A percentile compares a stretch with the other conserved stretches of the same genome.
These are phyloP conservation scores for Naso thynnoides DNA, from an alignment of 2,797 vertebrate genomes.

Conservation along the genomic window DNA sequence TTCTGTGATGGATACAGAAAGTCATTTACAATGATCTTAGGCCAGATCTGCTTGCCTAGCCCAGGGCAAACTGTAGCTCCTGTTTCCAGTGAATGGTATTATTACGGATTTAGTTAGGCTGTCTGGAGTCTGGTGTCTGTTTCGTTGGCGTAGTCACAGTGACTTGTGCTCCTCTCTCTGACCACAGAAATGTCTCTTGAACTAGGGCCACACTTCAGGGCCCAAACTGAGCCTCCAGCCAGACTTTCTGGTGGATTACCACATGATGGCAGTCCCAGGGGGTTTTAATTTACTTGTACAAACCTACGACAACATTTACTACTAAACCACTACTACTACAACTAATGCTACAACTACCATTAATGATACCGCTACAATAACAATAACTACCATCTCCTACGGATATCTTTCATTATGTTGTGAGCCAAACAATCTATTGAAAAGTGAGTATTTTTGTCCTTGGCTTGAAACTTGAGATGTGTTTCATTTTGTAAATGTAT, in stretches of 20 bases:
- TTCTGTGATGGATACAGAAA: conserved; percentile 18
- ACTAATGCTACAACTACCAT: not conserved
- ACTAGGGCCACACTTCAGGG: not conserved
- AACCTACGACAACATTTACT: not conserved
- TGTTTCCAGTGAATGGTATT: conserved; percentile 24
- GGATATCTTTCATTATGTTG: no score
- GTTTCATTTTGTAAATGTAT: no score
- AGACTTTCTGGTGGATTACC: not conserved
- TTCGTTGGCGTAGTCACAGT: conserved; percentile 15
- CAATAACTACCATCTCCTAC: no score
- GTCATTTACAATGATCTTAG: conserved; percentile 2
- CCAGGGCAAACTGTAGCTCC: conserved; percentile 21
- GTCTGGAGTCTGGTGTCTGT: conserved; percentile 38
- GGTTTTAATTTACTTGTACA: not conserved
- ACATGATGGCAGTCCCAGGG: not conserved
- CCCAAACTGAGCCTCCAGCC: not conserved
- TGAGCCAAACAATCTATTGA: no score
- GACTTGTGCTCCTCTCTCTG: conserved; percentile 13
- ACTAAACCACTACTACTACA: not conserved
- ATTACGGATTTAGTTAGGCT: conserved; percentile 15
- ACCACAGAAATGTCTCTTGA: conserved; percentile 23
- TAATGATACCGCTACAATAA: not conserved
- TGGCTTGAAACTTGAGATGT: no score
- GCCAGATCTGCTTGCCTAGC: conserved; percentile 17
- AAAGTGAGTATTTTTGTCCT: no score